Evolutionary conservation across 2,888 invertebrate genomes (phyloP), one percentile per base, ranked within the genome.

Genomic region (Ganaspis brasiliensis): DNA sequence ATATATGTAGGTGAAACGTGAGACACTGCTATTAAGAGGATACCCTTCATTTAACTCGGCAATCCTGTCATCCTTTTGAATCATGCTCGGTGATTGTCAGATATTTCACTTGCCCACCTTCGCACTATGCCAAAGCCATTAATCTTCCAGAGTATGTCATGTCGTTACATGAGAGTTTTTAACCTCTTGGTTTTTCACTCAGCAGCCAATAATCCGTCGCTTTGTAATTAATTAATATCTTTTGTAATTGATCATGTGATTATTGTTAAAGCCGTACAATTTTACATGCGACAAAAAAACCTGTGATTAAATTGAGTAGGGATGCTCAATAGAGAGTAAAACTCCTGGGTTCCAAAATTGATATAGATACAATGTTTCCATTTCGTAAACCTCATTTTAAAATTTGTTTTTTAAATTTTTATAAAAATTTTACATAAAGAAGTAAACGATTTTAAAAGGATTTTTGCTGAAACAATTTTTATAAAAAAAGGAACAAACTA

Each of bases 1-100:
- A 9, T 40, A 63, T 40, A n/a, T 40, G 14, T 63, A 24, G n/a
- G 63, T 40, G 40, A 21, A 37, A 40, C 40, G 40, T 40, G 12
- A 35, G 14, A 40, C 37, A 14, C 21, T 19, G 21, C 37, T 21
- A 40, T 63, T 21, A 40, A 2, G 37, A 40, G 9, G 21, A 40
- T 40, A 63, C 37, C 63, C 37, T 63, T 40, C 40, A 63, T 21
- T 61, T 63, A 40, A 21, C 40, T 21, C 37, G 19, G 37, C 2
- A 21, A 40, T 63, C 63, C 63, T 40, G 6, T 21, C 37, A 63
- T 21, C 21, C 14, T 63, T 63, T 24, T 40, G 14, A 63, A 37
- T 63, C 63, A 63, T 21, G 63, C 40, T 63, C 21, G 14, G 63
- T 21, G 40, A 63, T 63, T 63, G 40, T 63, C 40, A 63, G 63